Evolutionary conservation across 2,113 vertebrate species (phyloP).

Genomic region (Sapajus apella): DNA sequence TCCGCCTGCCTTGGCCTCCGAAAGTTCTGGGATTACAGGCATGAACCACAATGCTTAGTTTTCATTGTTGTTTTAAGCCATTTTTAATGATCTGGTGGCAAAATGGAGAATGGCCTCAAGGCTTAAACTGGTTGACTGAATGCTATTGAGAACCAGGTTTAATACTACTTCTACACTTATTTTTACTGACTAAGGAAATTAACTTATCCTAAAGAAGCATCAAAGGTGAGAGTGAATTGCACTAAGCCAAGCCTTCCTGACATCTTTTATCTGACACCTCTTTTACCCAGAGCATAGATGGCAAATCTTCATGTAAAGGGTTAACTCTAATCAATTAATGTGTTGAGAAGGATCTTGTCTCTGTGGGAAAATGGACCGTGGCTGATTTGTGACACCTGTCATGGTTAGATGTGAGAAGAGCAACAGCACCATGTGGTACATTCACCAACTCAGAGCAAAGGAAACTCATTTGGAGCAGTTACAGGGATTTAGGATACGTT

Average conservation of each 20-base stretch:
- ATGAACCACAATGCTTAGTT: background rate
- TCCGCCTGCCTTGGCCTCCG: too few relatives aligned
- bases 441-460: background rate
- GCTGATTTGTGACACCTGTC: background rate
- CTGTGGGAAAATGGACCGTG: background rate
- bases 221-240: background rate
- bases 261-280: background rate
- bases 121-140: background rate
- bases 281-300: background rate
- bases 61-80: too few relatives aligned
- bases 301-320: background rate
- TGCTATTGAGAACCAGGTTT: background rate
- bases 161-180: background rate
- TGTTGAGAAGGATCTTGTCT: background rate
- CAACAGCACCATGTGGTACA: background rate
- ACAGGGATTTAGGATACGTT: background rate
- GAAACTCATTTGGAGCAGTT: background rate
- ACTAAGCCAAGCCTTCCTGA: background rate
- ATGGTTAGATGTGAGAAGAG: background rate
- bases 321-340: background rate
- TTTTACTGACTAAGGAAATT: slow-evolving; percentile 17
- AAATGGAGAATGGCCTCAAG: background rate
- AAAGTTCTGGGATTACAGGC: too few relatives aligned
- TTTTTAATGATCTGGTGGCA: background rate
- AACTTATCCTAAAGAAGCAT: background rate